phyloP scores from a whole-genome alignment of 2,113 vertebrate species.

The Aldabrachelys gigantea region DNA sequence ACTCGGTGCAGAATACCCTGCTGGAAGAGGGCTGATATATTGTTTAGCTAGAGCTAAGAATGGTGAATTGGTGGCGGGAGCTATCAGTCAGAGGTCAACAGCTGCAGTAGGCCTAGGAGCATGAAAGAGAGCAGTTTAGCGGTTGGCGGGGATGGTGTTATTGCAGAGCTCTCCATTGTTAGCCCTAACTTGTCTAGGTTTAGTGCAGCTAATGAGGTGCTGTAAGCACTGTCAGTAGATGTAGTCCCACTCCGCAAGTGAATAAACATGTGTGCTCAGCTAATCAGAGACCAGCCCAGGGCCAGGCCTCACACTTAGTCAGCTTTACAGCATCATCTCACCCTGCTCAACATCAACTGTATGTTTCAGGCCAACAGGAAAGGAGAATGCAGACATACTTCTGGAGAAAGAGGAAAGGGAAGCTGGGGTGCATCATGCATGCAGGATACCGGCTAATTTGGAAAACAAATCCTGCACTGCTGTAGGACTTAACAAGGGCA shows the following conservation, averaged over 20 bases:
- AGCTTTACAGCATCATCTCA: not conserved
- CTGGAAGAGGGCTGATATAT: not conserved
- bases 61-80: not conserved
- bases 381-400: not conserved
- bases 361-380: not conserved
- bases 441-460: not conserved
- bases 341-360: too few species aligned
- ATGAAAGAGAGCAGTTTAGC: fast-evolving
- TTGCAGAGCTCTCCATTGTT: not conserved
- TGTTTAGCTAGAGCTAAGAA: not conserved
- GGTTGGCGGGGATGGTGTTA: not conserved
- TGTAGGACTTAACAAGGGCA: not conserved
- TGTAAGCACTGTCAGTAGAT: not conserved
- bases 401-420: not conserved
- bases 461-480: not conserved
- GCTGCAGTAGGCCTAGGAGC: not conserved
- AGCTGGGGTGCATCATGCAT: not conserved
- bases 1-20: not conserved
- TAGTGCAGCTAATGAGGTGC: not conserved
- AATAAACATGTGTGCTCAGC: not conserved
- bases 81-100: fast-evolving
- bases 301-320: not conserved
- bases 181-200: not conserved
- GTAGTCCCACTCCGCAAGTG: not conserved
- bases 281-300: not conserved